phyloP scores from a whole-genome alignment of 2,888 invertebrate genomes.

The Eupeodes latifasciatus region DNA sequence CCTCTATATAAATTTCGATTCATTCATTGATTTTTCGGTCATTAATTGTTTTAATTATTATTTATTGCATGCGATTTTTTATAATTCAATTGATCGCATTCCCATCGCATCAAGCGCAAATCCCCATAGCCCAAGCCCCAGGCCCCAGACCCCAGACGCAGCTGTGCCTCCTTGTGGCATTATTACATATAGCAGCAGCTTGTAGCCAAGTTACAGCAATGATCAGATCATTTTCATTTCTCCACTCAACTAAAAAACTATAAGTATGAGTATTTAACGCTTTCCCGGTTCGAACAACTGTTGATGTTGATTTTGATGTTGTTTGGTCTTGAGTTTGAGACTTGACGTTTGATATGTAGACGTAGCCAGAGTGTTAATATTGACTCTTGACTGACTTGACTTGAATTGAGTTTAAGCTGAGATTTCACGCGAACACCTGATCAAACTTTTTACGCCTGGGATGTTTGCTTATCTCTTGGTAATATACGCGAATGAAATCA shows the following conservation, averaged over 20 bases:
- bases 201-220: conserved; percentile 9
- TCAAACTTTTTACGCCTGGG: conserved; percentile 71
- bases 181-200: too few species aligned
- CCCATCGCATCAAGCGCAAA: neutral
- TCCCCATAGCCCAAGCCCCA: conserved; percentile 15
- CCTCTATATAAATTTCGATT: conserved; percentile 47
- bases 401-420: conserved; percentile 47
- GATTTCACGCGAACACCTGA: conserved; percentile 76
- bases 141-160: neutral
- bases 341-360: conserved; percentile 18
- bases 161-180: neutral
- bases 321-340: conserved; percentile 5
- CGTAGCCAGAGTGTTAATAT: conserved; percentile 36
- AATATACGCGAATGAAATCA: conserved; percentile 72
- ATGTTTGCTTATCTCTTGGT: conserved; percentile 75
- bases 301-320: conserved; percentile 19
- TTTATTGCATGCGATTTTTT: conserved; percentile 71
- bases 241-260: conserved; percentile 41
- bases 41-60: conserved; percentile 74
- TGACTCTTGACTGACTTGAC: conserved; percentile 48
- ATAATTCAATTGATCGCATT: conserved; percentile 69
- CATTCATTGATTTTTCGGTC: conserved; percentile 72
- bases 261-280: conserved; percentile 40
- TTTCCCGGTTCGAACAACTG: conserved; percentile 56
- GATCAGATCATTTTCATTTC: conserved; percentile 51